Conservation (phyloP, 2,113 vertebrate species). For the Petrocephalus microphthalmus region DNA sequence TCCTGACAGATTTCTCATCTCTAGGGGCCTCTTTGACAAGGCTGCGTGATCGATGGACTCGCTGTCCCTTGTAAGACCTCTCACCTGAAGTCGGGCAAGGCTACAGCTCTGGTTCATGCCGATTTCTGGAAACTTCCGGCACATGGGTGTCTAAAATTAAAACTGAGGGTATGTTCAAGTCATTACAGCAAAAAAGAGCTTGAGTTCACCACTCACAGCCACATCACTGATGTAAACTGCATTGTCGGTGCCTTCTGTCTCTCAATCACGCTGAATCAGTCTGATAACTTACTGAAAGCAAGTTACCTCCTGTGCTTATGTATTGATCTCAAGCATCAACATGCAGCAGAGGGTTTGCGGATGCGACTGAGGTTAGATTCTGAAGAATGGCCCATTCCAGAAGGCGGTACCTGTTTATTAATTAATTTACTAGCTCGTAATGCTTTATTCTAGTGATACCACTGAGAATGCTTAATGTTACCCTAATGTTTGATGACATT, state of each 20-base stretch:
- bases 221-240: background rate
- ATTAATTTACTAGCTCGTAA: background rate
- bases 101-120: background rate
- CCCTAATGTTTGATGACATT: background rate
- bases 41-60: slow-evolving; percentile 11
- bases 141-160: background rate
- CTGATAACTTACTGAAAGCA: background rate
- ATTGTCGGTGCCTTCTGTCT: background rate
- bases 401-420: background rate
- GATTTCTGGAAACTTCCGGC: background rate
- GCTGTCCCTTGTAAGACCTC: background rate
- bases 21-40: background rate
- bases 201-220: background rate
- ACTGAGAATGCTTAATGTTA: background rate
- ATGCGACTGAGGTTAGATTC: background rate
- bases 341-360: background rate
- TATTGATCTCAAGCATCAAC: background rate
- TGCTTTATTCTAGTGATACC: background rate
- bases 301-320: background rate
- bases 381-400: background rate
- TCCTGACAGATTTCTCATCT: background rate
- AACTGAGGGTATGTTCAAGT: background rate
- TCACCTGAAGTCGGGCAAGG: background rate
- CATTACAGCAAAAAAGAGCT: background rate
- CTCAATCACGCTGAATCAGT: background rate